Base-by-base conservation (phyloP, 64 coral and sea anemone species). In the Porites australiensis region DNA sequence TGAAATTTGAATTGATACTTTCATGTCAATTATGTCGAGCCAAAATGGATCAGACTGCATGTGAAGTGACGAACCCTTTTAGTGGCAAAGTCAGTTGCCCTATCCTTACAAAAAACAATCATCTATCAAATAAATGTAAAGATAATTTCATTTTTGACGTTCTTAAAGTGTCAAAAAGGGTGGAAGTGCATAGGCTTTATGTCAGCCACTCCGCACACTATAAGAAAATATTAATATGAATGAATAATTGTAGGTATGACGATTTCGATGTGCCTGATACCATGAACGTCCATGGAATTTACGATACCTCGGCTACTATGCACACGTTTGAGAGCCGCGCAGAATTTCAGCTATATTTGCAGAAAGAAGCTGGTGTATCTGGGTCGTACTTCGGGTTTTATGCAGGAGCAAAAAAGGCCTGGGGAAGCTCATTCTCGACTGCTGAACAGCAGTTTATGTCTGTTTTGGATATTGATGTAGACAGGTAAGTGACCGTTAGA, bases 201-300 rank as follows among this genome's bases (percentile, higher is more conserved):
- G 27, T 37, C 27, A 37, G 27, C 27, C 27, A 37, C 27, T 37
- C 27, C 27, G 1, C 27, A 37, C 27, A 37, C 27, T 37, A 37
- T 37, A 0, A 37, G 27, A 37, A 37, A 72, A 72, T 10, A 72
- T 37, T 72, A 55, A 55, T 11, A 55, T 55, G 5, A 5, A 55
- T 7, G 5, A 5, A 7, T 55, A 55, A 9, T 70, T 70, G 19
- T 11, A 90, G 88, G 20, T 90, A 90, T 16, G 75, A 90, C 74
- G 20, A 15, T 51, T 59, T 19, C 44, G 58, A 90, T 59, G 88
- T 90, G 0, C 88, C 88, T 4, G 88, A 90, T 57, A 90, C 88
- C 21, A 90, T 90, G 88, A 90, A 90, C 23, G 88, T 90, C 16
- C 88, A 90, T n/a, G 88, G 88, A 77, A 77, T 90, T 58, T 90